Evolutionary conservation across 2,888 invertebrate genomes (phyloP).

Genomic region (Zaprionus lineosus): DNA sequence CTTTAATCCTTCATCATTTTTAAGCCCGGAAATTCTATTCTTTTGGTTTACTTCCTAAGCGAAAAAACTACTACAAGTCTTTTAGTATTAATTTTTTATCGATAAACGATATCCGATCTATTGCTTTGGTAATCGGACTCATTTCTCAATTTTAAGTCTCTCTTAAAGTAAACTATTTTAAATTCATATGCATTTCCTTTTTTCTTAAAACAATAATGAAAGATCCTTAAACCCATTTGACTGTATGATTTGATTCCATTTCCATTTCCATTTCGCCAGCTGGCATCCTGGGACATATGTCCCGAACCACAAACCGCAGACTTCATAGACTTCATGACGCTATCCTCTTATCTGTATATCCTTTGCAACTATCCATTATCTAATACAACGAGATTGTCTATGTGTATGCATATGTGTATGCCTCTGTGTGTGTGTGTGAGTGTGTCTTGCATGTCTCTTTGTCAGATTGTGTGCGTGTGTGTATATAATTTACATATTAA

Average conservation of each 20-base stretch:
- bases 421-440: constrained; percentile 8
- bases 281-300: background rate
- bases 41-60: too few species aligned
- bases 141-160: too few species aligned
- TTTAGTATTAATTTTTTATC: too few species aligned
- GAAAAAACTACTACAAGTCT: too few species aligned
- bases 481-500: constrained; percentile 14
- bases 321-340: constrained; percentile 6
- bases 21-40: too few species aligned
- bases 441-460: constrained; percentile 28
- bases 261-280: background rate
- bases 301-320: background rate
- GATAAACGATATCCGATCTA: too few species aligned
- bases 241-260: constrained; percentile 4
- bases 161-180: too few species aligned
- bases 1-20: too few species aligned
- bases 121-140: too few species aligned
- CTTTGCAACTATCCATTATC: constrained; percentile 28
- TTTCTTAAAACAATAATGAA: too few species aligned
- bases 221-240: background rate
- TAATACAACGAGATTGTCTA: constrained; percentile 20
- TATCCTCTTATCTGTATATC: constrained; percentile 10
- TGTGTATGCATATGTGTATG: constrained; percentile 18
- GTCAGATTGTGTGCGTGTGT: constrained; percentile 33
- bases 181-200: too few species aligned